Conservation (phyloP, 2,113 vertebrate species). For the Climacteris rufus region DNA sequence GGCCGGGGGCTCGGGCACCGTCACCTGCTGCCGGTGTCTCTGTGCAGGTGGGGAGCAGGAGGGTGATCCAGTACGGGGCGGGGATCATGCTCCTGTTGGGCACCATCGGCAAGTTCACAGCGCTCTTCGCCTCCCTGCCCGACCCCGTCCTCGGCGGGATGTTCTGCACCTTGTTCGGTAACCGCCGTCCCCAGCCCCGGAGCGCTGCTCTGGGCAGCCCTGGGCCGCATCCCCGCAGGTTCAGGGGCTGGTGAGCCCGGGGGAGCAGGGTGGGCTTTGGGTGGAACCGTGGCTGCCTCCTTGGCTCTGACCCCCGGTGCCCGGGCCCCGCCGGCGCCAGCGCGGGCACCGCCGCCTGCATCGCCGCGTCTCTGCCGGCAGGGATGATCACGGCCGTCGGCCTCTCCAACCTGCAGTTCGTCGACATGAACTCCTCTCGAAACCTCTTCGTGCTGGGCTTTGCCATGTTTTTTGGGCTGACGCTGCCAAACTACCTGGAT, state of each 20-base stretch:
- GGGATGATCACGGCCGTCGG: constrained; percentile 97
- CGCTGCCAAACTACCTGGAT: constrained; percentile 87
- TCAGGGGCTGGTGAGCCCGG: fast-evolving
- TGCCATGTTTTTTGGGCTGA: constrained; percentile 93
- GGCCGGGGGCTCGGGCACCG: fast-evolving
- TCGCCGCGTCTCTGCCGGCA: constrained; percentile 42
- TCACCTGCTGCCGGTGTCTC: neutral
- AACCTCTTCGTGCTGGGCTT: constrained; percentile 97
- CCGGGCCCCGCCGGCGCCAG: neutral
- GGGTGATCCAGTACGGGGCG: constrained; percentile 93
- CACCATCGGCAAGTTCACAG: constrained; percentile 91
- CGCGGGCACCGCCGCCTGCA: neutral
- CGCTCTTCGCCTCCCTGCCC: constrained; percentile 91
- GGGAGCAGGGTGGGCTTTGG: fast-evolving
- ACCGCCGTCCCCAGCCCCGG: neutral
- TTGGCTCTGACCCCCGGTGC: no score
- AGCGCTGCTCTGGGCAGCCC: neutral
- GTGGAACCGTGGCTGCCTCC: neutral
- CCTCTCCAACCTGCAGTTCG: constrained; percentile 93
- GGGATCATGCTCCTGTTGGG: constrained; percentile 92
- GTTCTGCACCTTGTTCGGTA: constrained; percentile 98
- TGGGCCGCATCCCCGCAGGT: fast-evolving
- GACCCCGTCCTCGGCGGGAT: constrained; percentile 95
- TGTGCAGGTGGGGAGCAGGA: constrained; percentile 89
- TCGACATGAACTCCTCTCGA: constrained; percentile 95